Evolutionary conservation across 2,888 invertebrate genomes (phyloP), one percentile per base, ranked within the genome.

Genomic region (Salpingus planirostris): DNA sequence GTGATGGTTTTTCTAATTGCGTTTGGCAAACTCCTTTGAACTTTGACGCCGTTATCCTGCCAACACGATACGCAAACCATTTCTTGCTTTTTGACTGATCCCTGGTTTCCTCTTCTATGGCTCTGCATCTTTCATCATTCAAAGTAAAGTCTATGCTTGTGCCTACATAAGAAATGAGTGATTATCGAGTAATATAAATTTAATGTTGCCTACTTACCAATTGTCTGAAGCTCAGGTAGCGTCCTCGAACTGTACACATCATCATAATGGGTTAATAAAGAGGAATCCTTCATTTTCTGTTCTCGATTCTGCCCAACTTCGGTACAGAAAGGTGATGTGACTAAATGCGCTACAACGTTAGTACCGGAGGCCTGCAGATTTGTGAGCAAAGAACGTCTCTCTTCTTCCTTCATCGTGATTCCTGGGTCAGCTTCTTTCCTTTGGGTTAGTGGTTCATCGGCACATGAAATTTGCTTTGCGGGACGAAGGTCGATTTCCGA

Each of bases 31-130:
- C 11, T 8, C 14, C 3, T 15, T 28, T 31, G n/a, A 31, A 31
- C 5, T 11, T 31, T 3, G 31, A 31, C 11, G 31, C 31, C 7
- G 31, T 31, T 11, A 31, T 24, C 7, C 31, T 11, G 8, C 31
- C 31, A 4, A 14, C 26, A 10, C 31, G 11, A 29, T 31, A 31
- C 2, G 6, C 3, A 31, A 29, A 31, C 31, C 25, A 31, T 7
- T 6, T 11, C 14, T 11, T 12, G 11, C 10, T 21, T 13, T 24
- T 25, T 3, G 14, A 6, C 15, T 31, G 31, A 8, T 28, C 23
- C 10, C 3, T 14, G 8, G 27, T 27, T 18, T 18, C 18, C 18
- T 6, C 18, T 18, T 6, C 8, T 7, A 18, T 18, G 18, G n/a
- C n/a, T n/a, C 8, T 18, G 18, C 18, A 6, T 18, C 6, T 8